Percentiles rank a stretch among this genome's conserved stretches.
These are phyloP conservation scores for Megaleporinus macrocephalus DNA, from an alignment of 2,113 vertebrate genomes.

Conservation along the genomic window DNA sequence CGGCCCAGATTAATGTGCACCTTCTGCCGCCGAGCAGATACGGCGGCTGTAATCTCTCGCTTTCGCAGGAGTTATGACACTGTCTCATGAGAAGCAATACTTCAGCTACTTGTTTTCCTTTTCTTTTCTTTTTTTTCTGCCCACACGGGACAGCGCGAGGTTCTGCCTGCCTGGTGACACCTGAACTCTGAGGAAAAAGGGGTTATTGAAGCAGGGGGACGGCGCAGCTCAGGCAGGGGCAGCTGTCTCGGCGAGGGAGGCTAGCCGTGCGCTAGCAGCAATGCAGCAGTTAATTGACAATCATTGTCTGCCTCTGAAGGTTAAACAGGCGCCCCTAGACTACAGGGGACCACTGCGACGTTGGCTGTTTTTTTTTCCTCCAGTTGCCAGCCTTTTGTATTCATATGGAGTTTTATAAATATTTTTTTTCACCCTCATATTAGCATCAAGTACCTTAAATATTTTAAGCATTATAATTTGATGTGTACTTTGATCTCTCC, in stretches of 20 bases:
- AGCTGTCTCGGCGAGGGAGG: conserved; percentile 69
- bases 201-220: conserved; percentile 79
- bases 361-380: conserved; percentile 69
- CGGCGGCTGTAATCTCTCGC: conserved; percentile 73
- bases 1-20: conserved; percentile 70
- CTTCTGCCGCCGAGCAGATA: conserved; percentile 65
- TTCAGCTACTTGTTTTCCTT: conserved; percentile 78
- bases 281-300: conserved; percentile 78
- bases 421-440: not conserved
- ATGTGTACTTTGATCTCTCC: not conserved
- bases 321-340: conserved; percentile 73
- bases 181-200: conserved; percentile 76
- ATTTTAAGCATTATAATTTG: not conserved
- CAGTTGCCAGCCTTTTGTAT: conserved; percentile 61
- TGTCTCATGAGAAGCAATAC: conserved; percentile 63
- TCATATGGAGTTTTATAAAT: not conserved
- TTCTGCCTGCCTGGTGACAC: conserved; percentile 77
- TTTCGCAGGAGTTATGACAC: conserved; percentile 66
- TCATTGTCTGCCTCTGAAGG: conserved; percentile 77
- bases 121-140: conserved; percentile 71
- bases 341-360: conserved; percentile 69
- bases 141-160: conserved; percentile 73
- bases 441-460: not conserved
- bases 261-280: conserved; percentile 67
- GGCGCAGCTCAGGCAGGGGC: conserved; percentile 62